Evolutionary conservation across 2,888 invertebrate species (phyloP).

Genomic region (Erannis defoliaria): DNA sequence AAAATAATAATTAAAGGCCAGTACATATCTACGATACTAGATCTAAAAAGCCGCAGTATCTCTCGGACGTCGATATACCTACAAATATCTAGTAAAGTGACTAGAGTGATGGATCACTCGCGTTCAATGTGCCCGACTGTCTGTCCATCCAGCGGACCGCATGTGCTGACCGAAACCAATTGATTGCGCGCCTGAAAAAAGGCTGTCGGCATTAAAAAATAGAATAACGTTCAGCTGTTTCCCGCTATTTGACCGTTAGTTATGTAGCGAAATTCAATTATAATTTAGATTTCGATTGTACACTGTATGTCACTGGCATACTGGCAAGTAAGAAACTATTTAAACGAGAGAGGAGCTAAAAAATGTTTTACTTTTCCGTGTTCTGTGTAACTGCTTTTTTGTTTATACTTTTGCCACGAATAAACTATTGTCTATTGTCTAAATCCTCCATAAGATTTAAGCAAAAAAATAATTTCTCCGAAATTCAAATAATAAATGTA

Average conservation of each 20-base stretch:
- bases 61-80: constrained; percentile 9
- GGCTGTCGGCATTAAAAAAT: constrained; percentile 29
- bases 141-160: constrained; percentile 21
- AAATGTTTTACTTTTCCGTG: no score
- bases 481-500: no score
- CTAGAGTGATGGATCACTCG: constrained; percentile 30
- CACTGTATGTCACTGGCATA: background rate
- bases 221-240: constrained; percentile 27
- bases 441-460: no score
- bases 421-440: no score
- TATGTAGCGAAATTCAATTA: constrained; percentile 19
- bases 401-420: no score
- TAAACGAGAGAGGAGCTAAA: no score
- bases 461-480: no score
- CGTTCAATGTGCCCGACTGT: constrained; percentile 25
- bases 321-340: no score
- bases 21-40: background rate
- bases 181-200: constrained; percentile 32
- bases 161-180: constrained; percentile 22
- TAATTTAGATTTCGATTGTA: no score
- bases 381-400: no score
- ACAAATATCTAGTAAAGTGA: no score
- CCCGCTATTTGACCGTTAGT: constrained; percentile 28
- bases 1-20: no score
- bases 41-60: constrained; percentile 2